These are phyloP conservation scores for Chromis chromis DNA, from an alignment of 2,797 vertebrate genomes.

Conservation along the genomic window DNA sequence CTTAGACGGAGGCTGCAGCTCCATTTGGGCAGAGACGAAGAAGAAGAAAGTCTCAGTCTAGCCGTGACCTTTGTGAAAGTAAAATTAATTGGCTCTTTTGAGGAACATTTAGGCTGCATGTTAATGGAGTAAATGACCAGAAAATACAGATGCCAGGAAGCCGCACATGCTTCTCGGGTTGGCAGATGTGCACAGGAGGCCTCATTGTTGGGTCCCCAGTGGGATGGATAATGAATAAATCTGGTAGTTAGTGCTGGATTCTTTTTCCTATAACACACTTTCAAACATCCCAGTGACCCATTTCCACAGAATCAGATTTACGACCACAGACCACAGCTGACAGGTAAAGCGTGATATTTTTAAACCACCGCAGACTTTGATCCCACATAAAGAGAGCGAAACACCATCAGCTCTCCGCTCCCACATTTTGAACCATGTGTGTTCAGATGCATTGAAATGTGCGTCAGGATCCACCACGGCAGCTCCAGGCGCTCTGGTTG, in stretches of 20 bases:
- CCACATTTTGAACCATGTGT: conserved; percentile 2
- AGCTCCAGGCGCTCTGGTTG: conserved; percentile 3
- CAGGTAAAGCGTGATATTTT: conserved; percentile 61
- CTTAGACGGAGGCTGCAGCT: conserved; percentile 8
- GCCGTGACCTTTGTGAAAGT: conserved; percentile 17
- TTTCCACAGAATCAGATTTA: conserved; percentile 65
- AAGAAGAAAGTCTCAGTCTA: neutral
- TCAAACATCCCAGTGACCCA: conserved; percentile 61
- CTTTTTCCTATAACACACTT: conserved; percentile 39
- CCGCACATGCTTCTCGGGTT: conserved; percentile 24
- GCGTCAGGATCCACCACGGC: conserved; percentile 4
- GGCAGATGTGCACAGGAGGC: conserved; percentile 53
- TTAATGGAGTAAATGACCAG: conserved; percentile 37
- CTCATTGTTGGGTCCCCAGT: conserved; percentile 37
- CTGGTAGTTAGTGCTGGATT: conserved; percentile 10
- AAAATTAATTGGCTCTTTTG: conserved; percentile 19
- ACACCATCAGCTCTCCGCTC: neutral
- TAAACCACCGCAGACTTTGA: conserved; percentile 43
- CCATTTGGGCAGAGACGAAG: neutral
- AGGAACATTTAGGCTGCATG: conserved; percentile 4
- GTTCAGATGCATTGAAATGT: conserved; percentile 31
- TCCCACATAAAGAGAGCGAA: conserved; percentile 11
- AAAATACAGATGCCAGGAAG: conserved; percentile 36
- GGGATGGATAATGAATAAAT: conserved; percentile 49
- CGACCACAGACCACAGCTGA: conserved; percentile 51